These are phyloP conservation scores for Pyxicephalus adspersus DNA, from an alignment of 2,113 vertebrate species.

Conservation along the genomic window DNA sequence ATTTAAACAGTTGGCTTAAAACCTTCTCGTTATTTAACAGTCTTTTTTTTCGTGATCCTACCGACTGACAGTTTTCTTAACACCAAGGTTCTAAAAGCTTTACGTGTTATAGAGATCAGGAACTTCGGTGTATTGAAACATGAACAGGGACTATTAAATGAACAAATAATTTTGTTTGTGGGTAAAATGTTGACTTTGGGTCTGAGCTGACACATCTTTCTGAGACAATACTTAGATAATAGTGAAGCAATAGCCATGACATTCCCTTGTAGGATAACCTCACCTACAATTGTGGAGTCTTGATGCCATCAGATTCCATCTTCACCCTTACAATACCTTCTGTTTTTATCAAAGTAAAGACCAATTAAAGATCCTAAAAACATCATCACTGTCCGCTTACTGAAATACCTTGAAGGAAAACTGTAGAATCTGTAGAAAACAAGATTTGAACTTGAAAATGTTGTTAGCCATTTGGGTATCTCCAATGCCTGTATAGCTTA, in stretches of 20 bases:
- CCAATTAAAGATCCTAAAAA: slow-evolving; percentile 12
- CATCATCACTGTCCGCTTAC: not conserved
- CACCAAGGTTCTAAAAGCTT: not conserved
- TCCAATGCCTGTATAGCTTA: too few relatives aligned
- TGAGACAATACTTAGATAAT: not conserved
- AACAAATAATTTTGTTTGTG: not conserved
- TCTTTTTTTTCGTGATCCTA: too few relatives aligned
- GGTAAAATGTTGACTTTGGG: slow-evolving; percentile 5
- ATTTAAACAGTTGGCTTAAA: too few relatives aligned
- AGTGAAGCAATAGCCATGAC: not conserved
- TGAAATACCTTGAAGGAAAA: not conserved
- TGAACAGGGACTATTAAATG: not conserved
- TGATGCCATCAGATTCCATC: not conserved
- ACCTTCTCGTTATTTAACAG: too few relatives aligned
- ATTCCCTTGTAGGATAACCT: slow-evolving; percentile 8
- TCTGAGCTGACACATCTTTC: not conserved
- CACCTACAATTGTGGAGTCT: slow-evolving; percentile 4
- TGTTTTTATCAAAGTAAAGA: slow-evolving; percentile 6
- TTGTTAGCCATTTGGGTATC: too few relatives aligned
- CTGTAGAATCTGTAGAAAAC: not conserved
- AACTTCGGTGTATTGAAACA: not conserved
- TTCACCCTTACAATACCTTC: not conserved
- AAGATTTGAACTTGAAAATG: not conserved
- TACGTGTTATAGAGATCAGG: not conserved
- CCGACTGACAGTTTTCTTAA: not conserved